phyloP scores from a whole-genome alignment of 2,113 vertebrate genomes.

The Actenoides hombroni region DNA sequence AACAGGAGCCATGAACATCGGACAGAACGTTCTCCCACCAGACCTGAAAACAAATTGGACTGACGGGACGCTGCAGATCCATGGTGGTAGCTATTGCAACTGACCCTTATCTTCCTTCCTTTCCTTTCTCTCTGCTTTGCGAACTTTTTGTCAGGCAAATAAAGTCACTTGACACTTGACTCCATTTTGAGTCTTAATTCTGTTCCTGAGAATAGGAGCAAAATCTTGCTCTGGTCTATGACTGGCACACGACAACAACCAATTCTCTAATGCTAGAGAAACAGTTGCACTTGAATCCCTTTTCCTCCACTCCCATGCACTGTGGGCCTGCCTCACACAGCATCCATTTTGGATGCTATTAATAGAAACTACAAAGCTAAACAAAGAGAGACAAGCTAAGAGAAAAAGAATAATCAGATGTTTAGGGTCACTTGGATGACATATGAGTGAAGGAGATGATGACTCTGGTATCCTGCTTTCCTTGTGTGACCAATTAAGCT shows the following conservation, averaged over 20 bases:
- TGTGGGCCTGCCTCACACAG: background rate
- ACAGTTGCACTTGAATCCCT: background rate
- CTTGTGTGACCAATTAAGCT: background rate
- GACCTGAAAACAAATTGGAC: too few species aligned
- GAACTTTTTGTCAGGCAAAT: too few species aligned
- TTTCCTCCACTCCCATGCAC: background rate
- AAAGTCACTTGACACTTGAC: too few species aligned
- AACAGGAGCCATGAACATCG: too few species aligned
- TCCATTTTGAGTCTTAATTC: too few species aligned
- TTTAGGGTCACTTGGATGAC: background rate
- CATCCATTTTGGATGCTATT: background rate
- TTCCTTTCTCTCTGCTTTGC: too few species aligned
- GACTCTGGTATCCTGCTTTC: slow-evolving; percentile 7
- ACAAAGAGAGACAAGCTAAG: background rate
- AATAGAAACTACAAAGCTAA: background rate
- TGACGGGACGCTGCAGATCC: too few species aligned
- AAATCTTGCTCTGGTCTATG: too few species aligned
- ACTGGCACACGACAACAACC: background rate
- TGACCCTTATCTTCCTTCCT: too few species aligned
- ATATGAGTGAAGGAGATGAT: background rate
- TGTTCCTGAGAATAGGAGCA: too few species aligned
- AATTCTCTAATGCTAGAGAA: background rate
- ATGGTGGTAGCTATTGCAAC: too few species aligned
- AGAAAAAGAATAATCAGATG: background rate
- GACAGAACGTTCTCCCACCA: too few species aligned